phyloP scores from a whole-genome alignment of 2,888 invertebrate species.

The Stomorhina lunata region DNA sequence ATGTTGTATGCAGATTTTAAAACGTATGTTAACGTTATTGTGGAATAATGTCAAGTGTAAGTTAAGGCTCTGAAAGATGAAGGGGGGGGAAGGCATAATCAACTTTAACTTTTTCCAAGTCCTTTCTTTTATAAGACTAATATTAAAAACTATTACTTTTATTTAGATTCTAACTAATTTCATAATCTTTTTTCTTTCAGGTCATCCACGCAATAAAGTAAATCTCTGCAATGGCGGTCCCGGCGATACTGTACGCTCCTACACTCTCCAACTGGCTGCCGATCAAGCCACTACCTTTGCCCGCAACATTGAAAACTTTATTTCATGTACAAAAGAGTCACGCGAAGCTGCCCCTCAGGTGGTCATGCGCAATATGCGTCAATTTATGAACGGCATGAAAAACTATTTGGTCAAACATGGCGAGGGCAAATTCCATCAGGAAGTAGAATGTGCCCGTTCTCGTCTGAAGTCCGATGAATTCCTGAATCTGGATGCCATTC shows the following conservation, averaged over 20 bases:
- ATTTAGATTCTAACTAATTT: neutral
- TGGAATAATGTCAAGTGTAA: conserved; percentile 75
- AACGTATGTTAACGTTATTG: conserved; percentile 70
- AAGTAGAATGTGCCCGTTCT: conserved; percentile 85
- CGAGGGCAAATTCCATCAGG: conserved; percentile 93
- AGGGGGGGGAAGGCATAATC: neutral
- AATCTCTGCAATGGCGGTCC: conserved; percentile 81
- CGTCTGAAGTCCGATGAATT: conserved; percentile 94
- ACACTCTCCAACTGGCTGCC: conserved; percentile 89
- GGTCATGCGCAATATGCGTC: conserved; percentile 94
- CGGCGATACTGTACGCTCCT: conserved; percentile 87
- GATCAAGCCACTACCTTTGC: conserved; percentile 95
- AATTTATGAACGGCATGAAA: conserved; percentile 99
- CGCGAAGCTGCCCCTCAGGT: conserved; percentile 93
- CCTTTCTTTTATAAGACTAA: neutral
- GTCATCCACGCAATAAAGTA: conserved; percentile 85
- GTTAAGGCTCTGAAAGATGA: conserved; percentile 62
- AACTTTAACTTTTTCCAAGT: neutral
- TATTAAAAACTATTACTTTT: neutral
- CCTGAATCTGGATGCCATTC: conserved; percentile 95
- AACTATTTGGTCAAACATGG: conserved; percentile 98
- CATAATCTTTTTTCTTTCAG: conserved; percentile 80
- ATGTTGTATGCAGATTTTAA: conserved; percentile 70
- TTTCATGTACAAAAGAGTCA: conserved; percentile 94
- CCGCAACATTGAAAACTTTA: conserved; percentile 95